Conservation (phyloP, 2,797 vertebrate species). For the Mormyrus hasselquistii region DNA sequence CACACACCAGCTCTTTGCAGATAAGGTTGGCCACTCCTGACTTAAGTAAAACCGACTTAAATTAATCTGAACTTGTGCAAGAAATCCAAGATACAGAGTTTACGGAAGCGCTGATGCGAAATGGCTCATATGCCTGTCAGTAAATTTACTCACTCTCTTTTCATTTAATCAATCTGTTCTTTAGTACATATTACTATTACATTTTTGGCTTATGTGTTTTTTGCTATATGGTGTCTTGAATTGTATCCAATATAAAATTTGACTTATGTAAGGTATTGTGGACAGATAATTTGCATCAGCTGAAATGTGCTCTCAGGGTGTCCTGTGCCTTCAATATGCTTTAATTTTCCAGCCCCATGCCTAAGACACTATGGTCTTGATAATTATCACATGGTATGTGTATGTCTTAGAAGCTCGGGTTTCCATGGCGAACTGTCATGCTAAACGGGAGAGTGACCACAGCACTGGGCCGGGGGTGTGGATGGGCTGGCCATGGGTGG, state of each 20-base stretch:
- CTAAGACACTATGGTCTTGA: background rate
- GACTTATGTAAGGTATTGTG: background rate
- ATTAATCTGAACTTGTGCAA: background rate
- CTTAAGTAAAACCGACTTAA: background rate
- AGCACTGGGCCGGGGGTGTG: background rate
- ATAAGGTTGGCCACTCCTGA: background rate
- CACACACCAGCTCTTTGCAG: background rate
- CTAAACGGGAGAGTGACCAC: background rate
- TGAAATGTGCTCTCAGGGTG: background rate
- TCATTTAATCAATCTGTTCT: background rate
- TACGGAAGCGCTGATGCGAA: background rate
- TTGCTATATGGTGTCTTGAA: background rate
- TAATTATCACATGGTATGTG: background rate
- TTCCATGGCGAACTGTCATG: conserved; percentile 4
- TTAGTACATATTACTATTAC: background rate
- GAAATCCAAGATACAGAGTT: background rate
- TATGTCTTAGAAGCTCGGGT: background rate
- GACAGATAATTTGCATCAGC: background rate
- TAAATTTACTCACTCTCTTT: background rate
- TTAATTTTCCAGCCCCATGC: background rate
- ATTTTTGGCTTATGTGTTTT: background rate
- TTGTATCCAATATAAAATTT: background rate
- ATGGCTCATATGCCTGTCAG: background rate
- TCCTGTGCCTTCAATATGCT: background rate
- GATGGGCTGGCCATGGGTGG: background rate